Conservation (phyloP, 2,113 vertebrate species). For the Tachysurus vachellii region DNA sequence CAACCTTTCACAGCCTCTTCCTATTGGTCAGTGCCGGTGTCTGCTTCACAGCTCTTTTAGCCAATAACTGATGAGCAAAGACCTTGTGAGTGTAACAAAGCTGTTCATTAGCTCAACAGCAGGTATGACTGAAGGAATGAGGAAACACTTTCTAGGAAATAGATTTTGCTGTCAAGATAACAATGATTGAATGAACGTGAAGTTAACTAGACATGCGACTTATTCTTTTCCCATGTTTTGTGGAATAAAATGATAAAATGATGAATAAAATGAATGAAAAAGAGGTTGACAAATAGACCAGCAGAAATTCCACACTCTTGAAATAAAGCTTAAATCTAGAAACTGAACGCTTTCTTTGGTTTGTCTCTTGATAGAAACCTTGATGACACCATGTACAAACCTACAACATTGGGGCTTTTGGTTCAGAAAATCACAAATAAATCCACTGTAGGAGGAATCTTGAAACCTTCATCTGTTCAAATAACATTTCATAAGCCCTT, state of each 20-base stretch:
- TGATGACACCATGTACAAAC: not conserved
- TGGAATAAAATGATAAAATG: not conserved
- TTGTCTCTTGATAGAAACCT: not conserved
- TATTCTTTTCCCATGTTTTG: not conserved
- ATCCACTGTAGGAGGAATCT: not conserved
- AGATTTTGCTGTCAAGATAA: not conserved
- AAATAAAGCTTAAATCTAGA: not conserved
- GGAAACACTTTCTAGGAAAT: not conserved
- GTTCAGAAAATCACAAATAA: not conserved
- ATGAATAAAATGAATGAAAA: no score
- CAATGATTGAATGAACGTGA: not conserved
- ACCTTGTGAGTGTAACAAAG: not conserved
- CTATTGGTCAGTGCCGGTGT: conserved; percentile 43
- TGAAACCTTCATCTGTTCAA: not conserved
- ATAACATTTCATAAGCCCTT: not conserved
- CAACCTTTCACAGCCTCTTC: conserved; percentile 28
- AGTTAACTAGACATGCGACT: not conserved
- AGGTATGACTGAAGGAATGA: not conserved
- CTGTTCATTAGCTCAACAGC: not conserved
- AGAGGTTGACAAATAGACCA: not conserved
- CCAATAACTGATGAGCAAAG: conserved; percentile 39
- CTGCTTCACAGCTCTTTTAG: not conserved
- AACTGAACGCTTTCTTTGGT: not conserved
- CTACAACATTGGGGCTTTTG: not conserved
- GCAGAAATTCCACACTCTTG: not conserved